Base-by-base conservation (phyloP, 92 coral and sea anemone genomes). In the Epizoanthus illoricatus region DNA sequence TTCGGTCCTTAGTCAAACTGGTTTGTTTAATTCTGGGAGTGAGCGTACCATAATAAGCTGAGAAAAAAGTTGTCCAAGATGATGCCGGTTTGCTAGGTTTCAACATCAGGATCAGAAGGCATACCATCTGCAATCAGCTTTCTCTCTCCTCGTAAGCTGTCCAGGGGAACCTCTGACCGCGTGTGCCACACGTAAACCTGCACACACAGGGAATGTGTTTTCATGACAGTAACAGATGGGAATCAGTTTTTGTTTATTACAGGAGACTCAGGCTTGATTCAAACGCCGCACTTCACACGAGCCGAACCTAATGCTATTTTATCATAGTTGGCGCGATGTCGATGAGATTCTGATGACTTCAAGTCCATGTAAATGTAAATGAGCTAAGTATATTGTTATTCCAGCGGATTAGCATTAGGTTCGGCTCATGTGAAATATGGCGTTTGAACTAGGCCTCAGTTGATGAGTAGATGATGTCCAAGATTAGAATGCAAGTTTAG, bases 121-220 rank as follows among this genome's bases (percentile, higher is more conserved):
- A 56, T 79, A 19, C 97, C 94, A 20, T 90, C 82, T 65, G 80
- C 80, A 40, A 74, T 84, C 41, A 92, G 75, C 18, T 83, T 73
- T 69, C 72, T 81, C 65, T 94, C 98, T 17, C 98, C 98, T 15
- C 86, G 28, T 61, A 94, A 86, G 71, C 92, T 90, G 86, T 92
- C 98, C 59, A 73, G 83, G 19, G 98, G 98, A 58, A 61, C 49
- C 81, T 88, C 90, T 16, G 98, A 85, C 49, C 98, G 81, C 5
- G 98, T 94, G 71, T 94, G 98, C 98, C 98, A 94, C 15, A 92
- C 98, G 42, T 85, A 87, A 4, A 94, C 94, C 98, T 94, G 74
- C 21, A 8, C n/a, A 73, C 49, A 64, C 3, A 19, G 11, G 18
- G 41, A 65, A 39, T 65, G 28, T 65, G 65, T 60, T 60, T 60